Percentiles rank a stretch among this genome's conserved stretches.
Conservation (phyloP, 1,140 invertebrate genomes). For the Venustaconcha ellipsiformis region DNA sequence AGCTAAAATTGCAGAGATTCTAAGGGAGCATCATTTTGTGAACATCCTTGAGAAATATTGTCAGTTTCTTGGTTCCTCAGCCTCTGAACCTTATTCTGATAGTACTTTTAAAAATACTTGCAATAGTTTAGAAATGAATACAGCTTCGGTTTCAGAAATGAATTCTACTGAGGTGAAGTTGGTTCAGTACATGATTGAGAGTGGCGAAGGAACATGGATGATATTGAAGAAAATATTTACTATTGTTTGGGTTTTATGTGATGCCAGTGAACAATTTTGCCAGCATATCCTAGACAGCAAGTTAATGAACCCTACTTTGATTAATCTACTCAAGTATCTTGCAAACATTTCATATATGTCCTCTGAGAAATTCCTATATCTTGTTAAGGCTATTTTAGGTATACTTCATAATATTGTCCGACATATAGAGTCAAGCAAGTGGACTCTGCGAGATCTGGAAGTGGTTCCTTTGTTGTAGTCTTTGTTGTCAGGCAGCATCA, state of each 20-base stretch:
- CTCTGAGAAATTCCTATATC: not conserved
- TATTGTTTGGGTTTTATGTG: conserved; percentile 27
- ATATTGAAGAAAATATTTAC: conserved; percentile 16
- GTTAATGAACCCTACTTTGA: conserved; percentile 3
- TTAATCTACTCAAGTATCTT: not conserved
- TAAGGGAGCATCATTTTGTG: too few species aligned
- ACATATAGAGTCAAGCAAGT: conserved; percentile 23
- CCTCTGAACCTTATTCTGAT: too few species aligned
- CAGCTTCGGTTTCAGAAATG: too few species aligned
- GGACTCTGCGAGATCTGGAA: conserved; percentile 29
- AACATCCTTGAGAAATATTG: too few species aligned
- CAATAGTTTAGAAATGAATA: too few species aligned
- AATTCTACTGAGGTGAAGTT: too few species aligned
- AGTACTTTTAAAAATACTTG: too few species aligned
- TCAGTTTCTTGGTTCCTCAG: too few species aligned
- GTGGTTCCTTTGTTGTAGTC: conserved; percentile 32
- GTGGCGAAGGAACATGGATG: not conserved
- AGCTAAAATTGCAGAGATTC: too few species aligned
- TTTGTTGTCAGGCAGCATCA: conserved; percentile 27
- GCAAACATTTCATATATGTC: not conserved
- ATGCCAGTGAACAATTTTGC: conserved; percentile 28
- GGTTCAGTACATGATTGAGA: too few species aligned
- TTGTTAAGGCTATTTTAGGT: conserved; percentile 23
- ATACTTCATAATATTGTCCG: conserved; percentile 25
- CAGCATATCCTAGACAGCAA: conserved; percentile 14